Base-by-base conservation (phyloP, 2,888 invertebrate genomes). In the Volucella bombylans region DNA sequence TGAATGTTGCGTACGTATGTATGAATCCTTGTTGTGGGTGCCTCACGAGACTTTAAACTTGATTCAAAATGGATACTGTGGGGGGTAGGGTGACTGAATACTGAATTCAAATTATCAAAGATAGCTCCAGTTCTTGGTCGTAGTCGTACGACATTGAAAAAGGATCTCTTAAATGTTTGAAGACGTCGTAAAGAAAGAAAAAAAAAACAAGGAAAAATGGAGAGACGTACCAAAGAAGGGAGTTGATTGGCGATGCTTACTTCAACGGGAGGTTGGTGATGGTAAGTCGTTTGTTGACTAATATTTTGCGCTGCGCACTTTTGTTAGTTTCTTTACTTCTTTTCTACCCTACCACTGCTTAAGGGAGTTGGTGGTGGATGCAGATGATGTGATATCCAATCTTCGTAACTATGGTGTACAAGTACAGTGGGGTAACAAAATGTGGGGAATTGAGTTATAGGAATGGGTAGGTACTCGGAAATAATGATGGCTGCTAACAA, bases 401-500 rank as follows among this genome's bases (percentile, higher is more conserved):
- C 69, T 74, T 64, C 65, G 83, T 74, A 83, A 83, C 83, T 83
- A 79, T 74, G 82, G 79, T 23, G 67, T 43, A 31, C 31, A 6
- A 31, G 31, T 31, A 31, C 31, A 68, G 65, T 71, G 67, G 79
- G 74, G 73, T 74, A 61, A 67, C 67, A 80, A 71, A 76, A 67
- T 47, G 43, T 23, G 52, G 71, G 31, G 39, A 31, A 31, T 12
- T 15, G 18, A 61, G 49, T 47, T 11, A 55, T 57, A 50, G 57
- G 43, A 38, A 61, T 57, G 61, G 38, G 47, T 74, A 67, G 76
- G 76, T 77, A 81, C 85, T 80, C 76, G 81, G 76, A 85, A 76
- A 85, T 85, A 81, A 85, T 80, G 85, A 76, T 81, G 85, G 76
- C 81, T 85, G 83, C 83, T 85, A 85, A 85, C 81, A 85, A 85